phyloP scores from a whole-genome alignment of 2,888 invertebrate genomes.

The Malachius bipustulatus region DNA sequence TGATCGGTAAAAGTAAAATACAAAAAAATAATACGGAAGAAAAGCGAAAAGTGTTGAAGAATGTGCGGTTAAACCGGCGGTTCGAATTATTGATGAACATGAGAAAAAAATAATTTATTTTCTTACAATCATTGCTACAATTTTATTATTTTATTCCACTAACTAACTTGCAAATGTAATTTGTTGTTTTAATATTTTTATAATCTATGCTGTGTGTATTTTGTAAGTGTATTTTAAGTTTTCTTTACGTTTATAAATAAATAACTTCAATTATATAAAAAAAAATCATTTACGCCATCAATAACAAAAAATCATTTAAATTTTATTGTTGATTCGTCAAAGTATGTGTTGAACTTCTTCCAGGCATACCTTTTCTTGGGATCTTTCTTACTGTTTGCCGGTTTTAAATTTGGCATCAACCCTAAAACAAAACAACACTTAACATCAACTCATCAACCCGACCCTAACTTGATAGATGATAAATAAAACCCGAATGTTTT shows the following conservation, averaged over 20 bases:
- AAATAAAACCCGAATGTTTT: no score
- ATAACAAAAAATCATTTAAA: slow-evolving; percentile 2
- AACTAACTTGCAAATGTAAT: slow-evolving; percentile 11
- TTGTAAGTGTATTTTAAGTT: no score
- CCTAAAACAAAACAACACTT: slow-evolving; percentile 40
- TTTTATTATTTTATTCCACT: slow-evolving; percentile 5
- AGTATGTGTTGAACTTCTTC: slow-evolving; percentile 77
- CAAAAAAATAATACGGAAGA: slow-evolving; percentile 18
- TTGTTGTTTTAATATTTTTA: slow-evolving; percentile 32
- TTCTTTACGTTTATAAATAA: no score
- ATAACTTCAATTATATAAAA: no score
- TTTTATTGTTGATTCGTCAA: slow-evolving; percentile 59
- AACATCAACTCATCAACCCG: slow-evolving; percentile 5
- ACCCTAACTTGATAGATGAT: no score
- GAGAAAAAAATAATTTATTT: slow-evolving; percentile 20
- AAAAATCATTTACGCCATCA: no score
- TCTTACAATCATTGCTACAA: no score
- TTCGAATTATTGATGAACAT: slow-evolving; percentile 62
- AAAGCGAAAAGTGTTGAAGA: slow-evolving; percentile 42
- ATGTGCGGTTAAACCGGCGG: slow-evolving; percentile 57
- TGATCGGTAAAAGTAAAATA: slow-evolving; percentile 22
- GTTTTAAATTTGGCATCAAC: slow-evolving; percentile 62
- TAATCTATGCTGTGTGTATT: no score
- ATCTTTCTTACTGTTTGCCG: slow-evolving; percentile 52
- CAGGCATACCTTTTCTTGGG: slow-evolving; percentile 52